Percentiles rank a stretch among this genome's conserved stretches.
Conservation (phyloP, 2,888 invertebrate genomes). For the Hybos culiciformis region DNA sequence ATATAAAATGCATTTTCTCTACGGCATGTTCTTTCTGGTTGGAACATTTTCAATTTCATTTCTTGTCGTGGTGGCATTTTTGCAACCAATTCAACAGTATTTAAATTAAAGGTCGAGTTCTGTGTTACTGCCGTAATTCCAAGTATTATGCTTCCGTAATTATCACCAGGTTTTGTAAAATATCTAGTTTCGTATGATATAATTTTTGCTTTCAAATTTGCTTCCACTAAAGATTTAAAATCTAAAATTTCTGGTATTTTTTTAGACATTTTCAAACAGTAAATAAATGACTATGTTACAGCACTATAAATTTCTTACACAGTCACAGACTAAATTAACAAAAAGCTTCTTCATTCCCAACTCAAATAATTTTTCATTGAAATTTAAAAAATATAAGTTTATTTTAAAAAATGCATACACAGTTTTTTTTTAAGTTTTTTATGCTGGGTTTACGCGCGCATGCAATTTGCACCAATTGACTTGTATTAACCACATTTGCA, state of each 20-base stretch:
- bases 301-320: no score
- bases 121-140: constrained; percentile 25
- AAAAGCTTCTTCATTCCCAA: no score
- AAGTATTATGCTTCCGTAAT: constrained; percentile 47
- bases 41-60: constrained; percentile 39
- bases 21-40: constrained; percentile 41
- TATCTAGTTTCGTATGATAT: constrained; percentile 30
- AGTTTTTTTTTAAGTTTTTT: no score
- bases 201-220: constrained; percentile 23
- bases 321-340: no score
- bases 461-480: no score
- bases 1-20: constrained; percentile 44
- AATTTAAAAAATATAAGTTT: no score
- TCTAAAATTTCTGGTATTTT: constrained; percentile 26
- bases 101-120: constrained; percentile 25
- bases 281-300: no score
- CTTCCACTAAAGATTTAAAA: constrained; percentile 23
- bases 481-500: no score
- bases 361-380: no score
- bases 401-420: no score
- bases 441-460: no score
- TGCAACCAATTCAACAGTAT: constrained; percentile 39
- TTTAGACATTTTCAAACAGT: constrained; percentile 13
- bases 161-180: constrained; percentile 43
- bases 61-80: constrained; percentile 44